Conservation (phyloP, 1,140 invertebrate genomes). For the Drosophila trapezifrons region DNA sequence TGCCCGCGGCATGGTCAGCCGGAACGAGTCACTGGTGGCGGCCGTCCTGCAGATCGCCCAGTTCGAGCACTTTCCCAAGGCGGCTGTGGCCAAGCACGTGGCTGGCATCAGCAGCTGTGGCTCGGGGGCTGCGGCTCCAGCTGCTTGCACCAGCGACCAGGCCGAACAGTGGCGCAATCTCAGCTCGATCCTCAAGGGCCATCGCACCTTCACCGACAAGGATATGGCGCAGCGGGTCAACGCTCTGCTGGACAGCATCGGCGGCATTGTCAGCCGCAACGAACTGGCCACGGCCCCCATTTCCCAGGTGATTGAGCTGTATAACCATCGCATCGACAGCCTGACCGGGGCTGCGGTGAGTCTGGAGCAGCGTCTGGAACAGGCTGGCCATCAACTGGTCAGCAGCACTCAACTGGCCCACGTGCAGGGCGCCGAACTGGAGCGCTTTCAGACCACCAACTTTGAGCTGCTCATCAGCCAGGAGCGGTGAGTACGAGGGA, state of each 20-base stretch:
- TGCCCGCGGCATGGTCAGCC: slow-evolving; percentile 68
- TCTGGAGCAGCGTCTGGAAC: slow-evolving; percentile 73
- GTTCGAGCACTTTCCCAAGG: slow-evolving; percentile 74
- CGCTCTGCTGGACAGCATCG: slow-evolving; percentile 65
- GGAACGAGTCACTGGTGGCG: slow-evolving; percentile 55
- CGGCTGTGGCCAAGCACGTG: slow-evolving; percentile 71
- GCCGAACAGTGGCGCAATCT: slow-evolving; percentile 75
- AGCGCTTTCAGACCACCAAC: slow-evolving; percentile 77
- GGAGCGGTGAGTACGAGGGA: slow-evolving; percentile 55
- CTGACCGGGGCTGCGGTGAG: slow-evolving; percentile 49
- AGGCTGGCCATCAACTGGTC: slow-evolving; percentile 66
- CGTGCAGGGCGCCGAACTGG: slow-evolving; percentile 75
- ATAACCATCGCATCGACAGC: slow-evolving; percentile 78
- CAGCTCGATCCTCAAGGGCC: slow-evolving; percentile 70
- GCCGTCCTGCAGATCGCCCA: slow-evolving; percentile 77
- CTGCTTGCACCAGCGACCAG: slow-evolving; percentile 8
- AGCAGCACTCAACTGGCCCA: slow-evolving; percentile 62
- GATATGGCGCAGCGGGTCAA: slow-evolving; percentile 69
- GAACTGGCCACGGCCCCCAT: slow-evolving; percentile 71
- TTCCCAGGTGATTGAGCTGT: slow-evolving; percentile 79
- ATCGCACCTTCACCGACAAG: slow-evolving; percentile 75
- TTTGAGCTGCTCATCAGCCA: slow-evolving; percentile 81
- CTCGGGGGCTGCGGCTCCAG: background rate
- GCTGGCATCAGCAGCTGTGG: slow-evolving; percentile 42
- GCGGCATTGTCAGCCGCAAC: slow-evolving; percentile 60